Evolutionary conservation across 2,888 invertebrate species (phyloP).

Genomic region (Athalia cordata): DNA sequence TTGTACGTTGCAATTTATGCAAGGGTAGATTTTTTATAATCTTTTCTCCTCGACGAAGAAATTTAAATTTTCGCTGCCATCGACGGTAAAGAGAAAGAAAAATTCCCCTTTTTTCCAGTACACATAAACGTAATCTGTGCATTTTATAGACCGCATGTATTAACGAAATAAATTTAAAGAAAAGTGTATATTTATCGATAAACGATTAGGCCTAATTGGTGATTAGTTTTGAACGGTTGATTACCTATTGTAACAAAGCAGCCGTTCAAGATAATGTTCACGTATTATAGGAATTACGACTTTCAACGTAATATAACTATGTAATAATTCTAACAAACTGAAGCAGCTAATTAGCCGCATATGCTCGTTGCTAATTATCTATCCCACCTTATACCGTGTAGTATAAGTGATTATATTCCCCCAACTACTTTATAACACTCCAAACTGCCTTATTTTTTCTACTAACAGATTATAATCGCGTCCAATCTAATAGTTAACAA

Average conservation of each 20-base stretch:
- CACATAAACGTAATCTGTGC: neutral
- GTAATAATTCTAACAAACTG: constrained; percentile 6
- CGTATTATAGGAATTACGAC: neutral
- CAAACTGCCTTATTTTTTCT: neutral
- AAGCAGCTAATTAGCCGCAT: constrained; percentile 8
- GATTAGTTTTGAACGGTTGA: neutral
- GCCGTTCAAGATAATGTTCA: neutral
- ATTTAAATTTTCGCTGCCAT: constrained; percentile 7
- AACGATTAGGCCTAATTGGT: neutral
- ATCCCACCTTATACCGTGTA: neutral
- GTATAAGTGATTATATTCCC: neutral
- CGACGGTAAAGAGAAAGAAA: neutral
- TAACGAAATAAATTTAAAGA: neutral
- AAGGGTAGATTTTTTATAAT: neutral
- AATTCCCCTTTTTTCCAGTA: neutral
- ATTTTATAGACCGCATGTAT: too few relatives aligned
- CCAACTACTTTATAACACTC: neutral
- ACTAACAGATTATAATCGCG: too few relatives aligned
- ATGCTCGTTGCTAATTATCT: neutral
- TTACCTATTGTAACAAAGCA: neutral
- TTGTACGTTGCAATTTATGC: neutral
- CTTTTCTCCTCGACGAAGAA: neutral
- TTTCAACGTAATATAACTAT: neutral
- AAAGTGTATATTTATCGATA: neutral
- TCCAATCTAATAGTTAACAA: too few relatives aligned